Percentiles rank a stretch among this genome's conserved stretches.
Conservation (phyloP, 2,113 vertebrate species). For the Pteronura brasiliensis region DNA sequence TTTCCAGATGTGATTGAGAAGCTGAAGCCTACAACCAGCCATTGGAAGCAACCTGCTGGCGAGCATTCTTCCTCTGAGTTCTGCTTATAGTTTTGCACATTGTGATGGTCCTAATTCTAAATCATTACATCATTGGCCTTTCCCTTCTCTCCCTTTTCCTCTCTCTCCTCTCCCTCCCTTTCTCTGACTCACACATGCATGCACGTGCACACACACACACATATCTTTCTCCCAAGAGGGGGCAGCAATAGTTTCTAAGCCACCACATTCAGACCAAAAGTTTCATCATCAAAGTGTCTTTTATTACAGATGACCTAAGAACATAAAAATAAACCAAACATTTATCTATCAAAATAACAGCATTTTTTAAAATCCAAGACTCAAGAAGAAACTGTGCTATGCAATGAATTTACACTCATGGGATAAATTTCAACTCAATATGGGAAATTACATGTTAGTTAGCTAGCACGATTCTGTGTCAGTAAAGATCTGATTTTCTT, state of each 20-base stretch:
- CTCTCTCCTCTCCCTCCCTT: rapidly evolving
- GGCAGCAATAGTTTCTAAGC: background rate
- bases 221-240: background rate
- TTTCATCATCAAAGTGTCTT: background rate
- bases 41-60: background rate
- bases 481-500: background rate
- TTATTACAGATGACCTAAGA: background rate
- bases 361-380: background rate
- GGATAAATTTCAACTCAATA: background rate
- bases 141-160: rapidly evolving
- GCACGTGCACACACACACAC: background rate
- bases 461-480: background rate
- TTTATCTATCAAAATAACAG: background rate
- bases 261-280: background rate
- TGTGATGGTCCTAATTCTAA: background rate
- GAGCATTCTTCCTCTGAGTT: background rate
- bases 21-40: rapidly evolving
- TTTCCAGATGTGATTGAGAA: background rate
- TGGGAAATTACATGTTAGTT: background rate
- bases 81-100: background rate
- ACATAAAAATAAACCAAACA: background rate
- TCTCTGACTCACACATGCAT: background rate
- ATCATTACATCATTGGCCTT: background rate
- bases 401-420: background rate
- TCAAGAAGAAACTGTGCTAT: background rate